Evolutionary conservation across 2,113 vertebrate genomes (phyloP), one percentile per base, ranked within the genome.

Genomic region (Camelus dromedarius): DNA sequence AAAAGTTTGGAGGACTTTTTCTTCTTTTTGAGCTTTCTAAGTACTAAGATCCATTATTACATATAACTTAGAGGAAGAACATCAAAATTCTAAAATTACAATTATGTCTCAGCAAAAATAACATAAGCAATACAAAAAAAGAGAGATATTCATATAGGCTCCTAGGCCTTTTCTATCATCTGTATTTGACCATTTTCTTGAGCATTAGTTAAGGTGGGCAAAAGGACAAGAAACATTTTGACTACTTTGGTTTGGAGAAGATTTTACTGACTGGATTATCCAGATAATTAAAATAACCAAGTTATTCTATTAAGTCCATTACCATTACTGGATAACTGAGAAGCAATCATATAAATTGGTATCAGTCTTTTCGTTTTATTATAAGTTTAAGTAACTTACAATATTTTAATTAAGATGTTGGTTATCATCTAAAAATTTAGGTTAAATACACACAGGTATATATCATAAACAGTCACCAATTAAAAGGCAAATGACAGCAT

Each of bases 51-150:
- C 24, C 16, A 89, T 30, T 91, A 73, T 42, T 52, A 70, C 3
- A 87, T 28, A 48, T 3, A 7, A 87, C 30, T 80, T 67, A 92
- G 12, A 83, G 8, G 38, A 69, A 96, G 79, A 93, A 35, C 32
- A 91, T 86, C 8, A 69, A 79, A 92, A 94, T 80, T 82, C n/a
- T 92, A 73, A 96, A 89, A 76, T 56, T 89, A 95, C 20, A 92
- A 56, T 60, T 11, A 66, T 42, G 8, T 77, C 66, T 92, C 26
- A 86, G 35, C 64, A 96, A 76, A 90, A 96, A 66, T n/a, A 70
- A 90, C 6, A 18, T 48, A 82, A 91, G 30, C 5, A 76, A 19
- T 56, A 82, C 5, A 91, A 67, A 14, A 86, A 10, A 88, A 80
- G 8, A 80, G 8, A 67, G 6, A 11, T 73, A 95, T 52, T 70